phyloP scores from a whole-genome alignment of 2,888 invertebrate species.

The Scaptomyza cyrtandrae region DNA sequence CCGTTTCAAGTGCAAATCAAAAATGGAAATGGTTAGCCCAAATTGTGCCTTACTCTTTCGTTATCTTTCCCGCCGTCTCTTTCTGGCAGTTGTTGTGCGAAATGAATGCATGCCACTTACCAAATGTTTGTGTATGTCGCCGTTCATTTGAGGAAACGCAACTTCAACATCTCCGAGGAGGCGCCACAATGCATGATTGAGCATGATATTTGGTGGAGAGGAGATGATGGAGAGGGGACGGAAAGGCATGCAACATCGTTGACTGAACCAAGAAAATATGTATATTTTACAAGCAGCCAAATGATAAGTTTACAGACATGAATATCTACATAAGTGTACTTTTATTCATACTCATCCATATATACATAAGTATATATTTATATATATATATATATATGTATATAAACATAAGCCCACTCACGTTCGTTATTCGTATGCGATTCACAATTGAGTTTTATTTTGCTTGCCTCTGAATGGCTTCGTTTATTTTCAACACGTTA shows the following conservation, averaged over 20 bases:
- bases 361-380: neutral
- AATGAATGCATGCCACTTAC: conserved; percentile 77
- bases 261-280: conserved; percentile 26
- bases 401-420: conserved; percentile 38
- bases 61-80: neutral
- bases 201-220: conserved; percentile 69
- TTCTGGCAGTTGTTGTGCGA: conserved; percentile 50
- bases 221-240: neutral
- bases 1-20: conserved; percentile 56
- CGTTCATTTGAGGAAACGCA: conserved; percentile 72
- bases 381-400: neutral
- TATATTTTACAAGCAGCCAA: conserved; percentile 41
- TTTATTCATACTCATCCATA: neutral
- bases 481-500: conserved; percentile 79
- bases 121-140: conserved; percentile 46
- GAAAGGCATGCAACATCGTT: conserved; percentile 10
- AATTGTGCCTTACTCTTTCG: neutral
- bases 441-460: conserved; percentile 53
- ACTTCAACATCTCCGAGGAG: conserved; percentile 57
- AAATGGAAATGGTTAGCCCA: conserved; percentile 27
- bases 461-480: conserved; percentile 70
- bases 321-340: neutral
- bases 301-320: conserved; percentile 16
- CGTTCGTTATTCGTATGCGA: conserved; percentile 30
- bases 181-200: conserved; percentile 77